phyloP scores from a whole-genome alignment of 2,797 vertebrate species.

The Limnodromus scolopaceus region DNA sequence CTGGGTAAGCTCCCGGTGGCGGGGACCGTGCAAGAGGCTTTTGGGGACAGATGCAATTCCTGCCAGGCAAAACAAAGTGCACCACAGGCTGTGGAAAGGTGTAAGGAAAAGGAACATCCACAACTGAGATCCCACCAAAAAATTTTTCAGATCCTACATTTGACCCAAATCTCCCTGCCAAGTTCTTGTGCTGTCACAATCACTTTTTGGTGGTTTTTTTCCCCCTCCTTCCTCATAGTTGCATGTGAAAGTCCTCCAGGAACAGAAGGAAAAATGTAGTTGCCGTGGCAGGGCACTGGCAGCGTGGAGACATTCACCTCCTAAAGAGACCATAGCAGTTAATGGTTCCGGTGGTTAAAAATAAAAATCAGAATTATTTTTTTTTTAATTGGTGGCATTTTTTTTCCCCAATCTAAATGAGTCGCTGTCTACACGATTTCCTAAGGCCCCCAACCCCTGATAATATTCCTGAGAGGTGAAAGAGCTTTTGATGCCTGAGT shows the following conservation, averaged over 20 bases:
- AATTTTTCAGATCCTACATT: background rate
- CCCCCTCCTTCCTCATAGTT: background rate
- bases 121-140: background rate
- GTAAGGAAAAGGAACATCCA: background rate
- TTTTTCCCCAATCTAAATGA: background rate
- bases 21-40: accelerated
- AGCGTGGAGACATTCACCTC: background rate
- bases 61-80: background rate
- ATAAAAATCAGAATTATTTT: background rate
- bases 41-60: background rate
- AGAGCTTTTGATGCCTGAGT: background rate
- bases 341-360: background rate
- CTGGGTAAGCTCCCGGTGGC: background rate
- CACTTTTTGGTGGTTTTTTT: background rate
- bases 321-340: background rate
- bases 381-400: background rate
- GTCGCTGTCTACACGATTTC: background rate
- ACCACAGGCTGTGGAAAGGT: accelerated
- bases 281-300: background rate
- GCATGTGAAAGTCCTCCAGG: background rate
- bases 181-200: background rate
- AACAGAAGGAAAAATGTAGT: background rate
- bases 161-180: background rate
- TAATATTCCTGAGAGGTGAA: background rate
- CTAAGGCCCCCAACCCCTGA: background rate